Percentiles rank a stretch among this genome's conserved stretches.
phyloP scores from a whole-genome alignment of 1,140 invertebrate species.

The Phymastichus coffea region DNA sequence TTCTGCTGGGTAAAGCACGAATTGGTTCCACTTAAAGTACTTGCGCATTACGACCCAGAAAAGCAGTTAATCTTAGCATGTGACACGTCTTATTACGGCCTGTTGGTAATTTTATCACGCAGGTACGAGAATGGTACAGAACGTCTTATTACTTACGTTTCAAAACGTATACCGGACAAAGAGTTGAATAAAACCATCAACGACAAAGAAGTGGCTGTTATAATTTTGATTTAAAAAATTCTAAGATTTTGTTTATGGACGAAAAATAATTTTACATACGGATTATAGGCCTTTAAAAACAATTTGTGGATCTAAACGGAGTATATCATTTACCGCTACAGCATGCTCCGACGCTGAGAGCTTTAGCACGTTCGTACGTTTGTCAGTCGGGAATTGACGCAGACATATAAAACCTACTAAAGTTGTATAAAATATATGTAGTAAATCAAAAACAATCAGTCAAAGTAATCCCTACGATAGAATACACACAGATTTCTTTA shows the following conservation, averaged over 20 bases:
- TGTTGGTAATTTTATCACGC: conserved; percentile 39
- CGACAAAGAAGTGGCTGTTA: conserved; percentile 58
- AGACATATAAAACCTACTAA: too few relatives aligned
- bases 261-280: conserved; percentile 50
- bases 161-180: conserved; percentile 45
- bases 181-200: conserved; percentile 55
- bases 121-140: conserved; percentile 36
- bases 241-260: conserved; percentile 57
- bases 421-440: too few relatives aligned
- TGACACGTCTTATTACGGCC: conserved; percentile 22
- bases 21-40: conserved; percentile 30
- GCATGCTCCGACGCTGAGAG: too few relatives aligned
- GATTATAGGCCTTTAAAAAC: conserved; percentile 51
- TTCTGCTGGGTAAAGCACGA: conserved; percentile 21
- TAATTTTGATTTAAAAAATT: conserved; percentile 59
- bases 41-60: conserved; percentile 33
- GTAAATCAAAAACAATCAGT: too few relatives aligned
- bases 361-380: too few relatives aligned
- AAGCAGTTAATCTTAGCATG: conserved; percentile 24
- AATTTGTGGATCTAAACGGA: neutral
- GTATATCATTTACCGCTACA: too few relatives aligned
- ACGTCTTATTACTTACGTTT: conserved; percentile 51
- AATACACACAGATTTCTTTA: conserved; percentile 17
- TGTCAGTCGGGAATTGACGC: too few relatives aligned
- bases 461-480: too few relatives aligned